Evolutionary conservation across 2,797 vertebrate genomes (phyloP), one percentile per base, ranked within the genome.

Genomic region (Tympanoctomys barrerae): DNA sequence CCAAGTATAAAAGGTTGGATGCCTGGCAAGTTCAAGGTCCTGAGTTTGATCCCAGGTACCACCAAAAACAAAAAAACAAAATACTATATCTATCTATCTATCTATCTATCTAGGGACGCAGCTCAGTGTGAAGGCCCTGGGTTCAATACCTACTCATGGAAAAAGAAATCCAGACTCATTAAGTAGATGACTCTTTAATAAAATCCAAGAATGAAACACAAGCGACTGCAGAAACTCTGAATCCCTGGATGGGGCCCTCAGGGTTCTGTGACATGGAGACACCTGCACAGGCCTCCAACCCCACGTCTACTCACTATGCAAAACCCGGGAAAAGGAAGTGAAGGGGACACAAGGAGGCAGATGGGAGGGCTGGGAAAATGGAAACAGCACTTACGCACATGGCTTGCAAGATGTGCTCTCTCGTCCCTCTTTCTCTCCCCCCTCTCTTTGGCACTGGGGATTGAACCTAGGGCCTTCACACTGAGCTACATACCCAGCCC

Each of bases 321-420:
- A 36, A 54, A 89, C 33, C 3, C 73, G 54, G 68, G 36, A 8
- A 42, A 14, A 31, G 64, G 33, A 46, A 5, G 7, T 7, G 10
- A 42, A 73, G 16, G 57, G 31, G 52, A 52, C 22, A 59, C 2
- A 42, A 22, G 22, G 26, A 24, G 5, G 68, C 28, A 5, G 26
- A 1, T 4, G 7, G 2, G 12, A 33, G 6, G 12, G 42, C 6
- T 18, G 7, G 5, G 33, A 36, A 31, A n/a, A 46, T 39, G 31
- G 14, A 33, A 52, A 16, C 3, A 16, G 24, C 39, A 49, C 46
- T 5, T 46, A 64, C 0, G 19, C 10, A 13, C 42, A 80, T 4
- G 68, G 9, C 28, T 22, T 66, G 22, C 21, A 52, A 68, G 22
- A 39, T 12, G 36, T 24, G 24, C 12, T 46, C 36, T 26, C 39